Percentiles rank a stretch among this genome's conserved stretches.
Evolutionary conservation across 2,797 vertebrate genomes (phyloP).

Genomic region (Myotis planiceps): DNA sequence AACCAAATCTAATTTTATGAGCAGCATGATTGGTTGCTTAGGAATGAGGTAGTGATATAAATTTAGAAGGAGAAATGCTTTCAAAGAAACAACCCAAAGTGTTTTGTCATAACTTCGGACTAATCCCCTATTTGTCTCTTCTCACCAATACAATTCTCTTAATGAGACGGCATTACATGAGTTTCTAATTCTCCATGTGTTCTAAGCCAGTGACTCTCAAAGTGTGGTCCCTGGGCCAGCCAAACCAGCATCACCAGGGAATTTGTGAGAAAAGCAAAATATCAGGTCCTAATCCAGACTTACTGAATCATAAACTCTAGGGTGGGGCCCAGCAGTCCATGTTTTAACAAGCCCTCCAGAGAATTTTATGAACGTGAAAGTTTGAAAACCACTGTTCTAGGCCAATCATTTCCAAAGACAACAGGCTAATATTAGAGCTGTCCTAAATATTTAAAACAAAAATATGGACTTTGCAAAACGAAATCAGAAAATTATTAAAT

Average conservation of each 20-base stretch:
- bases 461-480: neutral
- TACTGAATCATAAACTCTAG: neutral
- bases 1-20: slow-evolving; percentile 62
- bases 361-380: neutral
- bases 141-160: slow-evolving; percentile 1
- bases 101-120: neutral
- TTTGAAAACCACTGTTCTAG: neutral
- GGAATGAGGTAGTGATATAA: slow-evolving; percentile 54
- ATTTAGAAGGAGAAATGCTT: slow-evolving; percentile 47
- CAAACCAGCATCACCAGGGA: neutral
- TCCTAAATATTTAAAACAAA: slow-evolving; percentile 33
- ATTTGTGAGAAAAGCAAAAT: slow-evolving; percentile 53
- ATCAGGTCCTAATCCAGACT: neutral
- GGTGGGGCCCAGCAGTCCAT: neutral
- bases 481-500: neutral
- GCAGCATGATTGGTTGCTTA: slow-evolving; percentile 73
- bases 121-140: neutral
- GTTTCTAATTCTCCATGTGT: slow-evolving; percentile 7
- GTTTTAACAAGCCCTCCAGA: slow-evolving; percentile 17
- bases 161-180: neutral
- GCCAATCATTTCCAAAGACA: slow-evolving; percentile 6
- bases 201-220: neutral
- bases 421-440: neutral
- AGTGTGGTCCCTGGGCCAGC: slow-evolving; percentile 12
- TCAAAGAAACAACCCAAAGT: neutral